Conservation (phyloP, 2,113 vertebrate species). For the Hemiscyllium ocellatum region DNA sequence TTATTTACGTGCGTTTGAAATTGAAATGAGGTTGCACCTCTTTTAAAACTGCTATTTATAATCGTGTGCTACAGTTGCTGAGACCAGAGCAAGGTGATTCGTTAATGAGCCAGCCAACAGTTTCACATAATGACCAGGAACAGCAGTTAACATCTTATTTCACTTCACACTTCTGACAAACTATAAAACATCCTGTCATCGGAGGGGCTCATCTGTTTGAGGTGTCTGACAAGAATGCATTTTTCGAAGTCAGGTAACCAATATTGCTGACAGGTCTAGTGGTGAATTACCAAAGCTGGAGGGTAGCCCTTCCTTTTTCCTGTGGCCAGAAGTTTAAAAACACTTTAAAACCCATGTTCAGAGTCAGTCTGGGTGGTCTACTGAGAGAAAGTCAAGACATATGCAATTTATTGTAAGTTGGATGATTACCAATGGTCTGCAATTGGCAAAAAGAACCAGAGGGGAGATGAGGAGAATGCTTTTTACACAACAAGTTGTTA, state of each 20-base stretch:
- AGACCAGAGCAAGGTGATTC: not conserved
- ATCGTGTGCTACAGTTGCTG: not conserved
- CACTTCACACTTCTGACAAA: not conserved
- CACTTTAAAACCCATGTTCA: constrained; percentile 22
- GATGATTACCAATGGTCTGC: constrained; percentile 12
- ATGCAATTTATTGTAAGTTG: constrained; percentile 33
- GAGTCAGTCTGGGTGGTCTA: constrained; percentile 12
- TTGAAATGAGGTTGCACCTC: not conserved
- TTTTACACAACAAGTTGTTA: constrained; percentile 28
- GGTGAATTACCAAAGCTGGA: not conserved
- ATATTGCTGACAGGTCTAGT: not conserved
- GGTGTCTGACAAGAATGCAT: not conserved
- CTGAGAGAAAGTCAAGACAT: constrained; percentile 19
- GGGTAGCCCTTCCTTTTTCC: not conserved
- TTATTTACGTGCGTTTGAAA: not conserved
- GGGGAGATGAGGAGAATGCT: constrained; percentile 6
- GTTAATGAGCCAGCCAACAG: not conserved
- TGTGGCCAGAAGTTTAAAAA: constrained; percentile 13
- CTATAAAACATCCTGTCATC: not conserved
- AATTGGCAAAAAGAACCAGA: constrained; percentile 25
- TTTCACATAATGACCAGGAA: not conserved
- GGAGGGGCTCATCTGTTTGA: not conserved
- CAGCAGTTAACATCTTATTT: not conserved
- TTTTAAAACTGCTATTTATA: not conserved
- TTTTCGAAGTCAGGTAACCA: not conserved